Percentiles rank a stretch among this genome's conserved stretches.
Conservation (phyloP, 2,113 vertebrate genomes). For the Bettongia penicillata region DNA sequence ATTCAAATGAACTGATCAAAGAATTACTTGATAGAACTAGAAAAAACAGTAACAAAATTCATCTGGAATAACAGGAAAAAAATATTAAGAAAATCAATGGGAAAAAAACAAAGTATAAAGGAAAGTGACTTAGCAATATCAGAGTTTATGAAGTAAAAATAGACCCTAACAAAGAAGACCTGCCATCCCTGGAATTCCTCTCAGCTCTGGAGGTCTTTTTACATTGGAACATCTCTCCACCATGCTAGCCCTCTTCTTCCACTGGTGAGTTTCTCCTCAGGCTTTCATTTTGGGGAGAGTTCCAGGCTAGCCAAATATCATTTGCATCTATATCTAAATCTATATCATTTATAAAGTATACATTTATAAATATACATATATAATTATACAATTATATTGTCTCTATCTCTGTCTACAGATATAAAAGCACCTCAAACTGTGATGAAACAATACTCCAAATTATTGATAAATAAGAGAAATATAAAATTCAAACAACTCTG, state of each 20-base stretch:
- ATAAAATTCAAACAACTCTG: neutral
- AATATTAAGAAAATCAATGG: too few species aligned
- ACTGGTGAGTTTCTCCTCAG: neutral
- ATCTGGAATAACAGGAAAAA: too few species aligned
- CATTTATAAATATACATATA: too few species aligned
- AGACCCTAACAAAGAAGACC: neutral
- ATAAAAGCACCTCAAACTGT: neutral
- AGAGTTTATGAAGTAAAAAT: neutral
- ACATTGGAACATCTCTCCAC: neutral
- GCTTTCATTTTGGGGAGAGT: neutral
- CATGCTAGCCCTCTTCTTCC: neutral
- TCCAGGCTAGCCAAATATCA: neutral
- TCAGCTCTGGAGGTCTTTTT: neutral
- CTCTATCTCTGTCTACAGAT: neutral
- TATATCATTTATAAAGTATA: neutral
- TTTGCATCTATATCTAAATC: neutral
- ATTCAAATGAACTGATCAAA: too few species aligned
- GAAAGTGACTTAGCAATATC: neutral
- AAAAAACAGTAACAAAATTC: too few species aligned
- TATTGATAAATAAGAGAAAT: too few species aligned
- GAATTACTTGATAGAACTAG: too few species aligned
- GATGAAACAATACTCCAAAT: neutral
- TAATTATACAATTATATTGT: neutral
- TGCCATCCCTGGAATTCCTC: neutral
- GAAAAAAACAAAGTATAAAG: neutral